Evolutionary conservation across 2,113 vertebrate genomes (phyloP).

Genomic region (Otus sunia): DNA sequence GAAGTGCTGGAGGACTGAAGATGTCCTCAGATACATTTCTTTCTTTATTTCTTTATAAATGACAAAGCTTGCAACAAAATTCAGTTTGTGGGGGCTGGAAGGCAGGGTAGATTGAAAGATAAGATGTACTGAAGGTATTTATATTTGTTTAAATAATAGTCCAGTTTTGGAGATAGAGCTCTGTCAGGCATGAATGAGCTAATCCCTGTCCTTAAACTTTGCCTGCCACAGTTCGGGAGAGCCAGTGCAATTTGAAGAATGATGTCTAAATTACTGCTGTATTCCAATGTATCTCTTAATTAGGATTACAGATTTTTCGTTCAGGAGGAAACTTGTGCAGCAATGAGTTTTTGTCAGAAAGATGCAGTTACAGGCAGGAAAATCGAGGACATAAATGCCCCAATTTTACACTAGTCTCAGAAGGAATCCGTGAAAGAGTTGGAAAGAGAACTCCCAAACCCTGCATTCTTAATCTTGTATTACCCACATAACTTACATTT

Average conservation of each 20-base stretch:
- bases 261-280: not conserved
- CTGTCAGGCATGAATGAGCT: not conserved
- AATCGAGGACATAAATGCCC: not conserved
- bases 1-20: not conserved
- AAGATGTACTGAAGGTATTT: slow-evolving; percentile 45
- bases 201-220: slow-evolving; percentile 24
- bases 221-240: not conserved
- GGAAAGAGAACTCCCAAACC: not conserved
- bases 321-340: not conserved
- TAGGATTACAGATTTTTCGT: not conserved
- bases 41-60: not conserved
- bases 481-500: not conserved
- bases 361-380: not conserved
- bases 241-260: not conserved
- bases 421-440: not conserved
- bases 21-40: not conserved
- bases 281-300: not conserved
- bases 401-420: not conserved
- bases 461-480: not conserved
- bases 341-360: not conserved
- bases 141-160: slow-evolving; percentile 55
- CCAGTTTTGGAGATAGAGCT: slow-evolving; percentile 28
- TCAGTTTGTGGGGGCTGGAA: slow-evolving; percentile 21
- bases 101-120: slow-evolving; percentile 15
- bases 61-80: not conserved